Evolutionary conservation across 2,113 vertebrate genomes (phyloP).

Genomic region (Maccullochella peelii): DNA sequence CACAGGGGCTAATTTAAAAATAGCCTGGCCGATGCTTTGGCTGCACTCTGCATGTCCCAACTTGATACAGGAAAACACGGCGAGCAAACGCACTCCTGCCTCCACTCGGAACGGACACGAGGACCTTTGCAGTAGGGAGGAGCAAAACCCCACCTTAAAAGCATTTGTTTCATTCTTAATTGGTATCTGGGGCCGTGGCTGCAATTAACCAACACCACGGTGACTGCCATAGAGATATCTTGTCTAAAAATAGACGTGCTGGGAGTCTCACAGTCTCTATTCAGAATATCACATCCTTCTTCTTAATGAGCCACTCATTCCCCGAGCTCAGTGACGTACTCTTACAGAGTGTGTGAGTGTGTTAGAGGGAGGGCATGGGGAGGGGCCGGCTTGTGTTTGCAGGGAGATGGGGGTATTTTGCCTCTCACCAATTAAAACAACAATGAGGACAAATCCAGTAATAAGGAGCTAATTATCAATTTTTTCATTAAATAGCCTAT

Average conservation of each 20-base stretch:
- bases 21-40: conserved; percentile 78
- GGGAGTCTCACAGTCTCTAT: conserved; percentile 88
- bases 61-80: conserved; percentile 75
- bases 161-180: conserved; percentile 88
- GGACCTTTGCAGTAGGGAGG: conserved; percentile 70
- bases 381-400: conserved; percentile 70
- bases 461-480: conserved; percentile 44
- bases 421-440: conserved; percentile 71
- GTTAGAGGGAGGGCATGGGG: conserved; percentile 66
- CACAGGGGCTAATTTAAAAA: conserved; percentile 82
- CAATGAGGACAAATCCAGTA: conserved; percentile 61
- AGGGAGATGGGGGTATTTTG: conserved; percentile 72
- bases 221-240: conserved; percentile 86
- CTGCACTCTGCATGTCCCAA: conserved; percentile 75
- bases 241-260: conserved; percentile 85
- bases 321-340: conserved; percentile 83
- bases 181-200: conserved; percentile 85
- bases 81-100: conserved; percentile 60
- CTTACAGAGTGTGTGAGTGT: conserved; percentile 72
- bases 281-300: conserved; percentile 89
- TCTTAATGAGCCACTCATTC: conserved; percentile 86
- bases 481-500: conserved; percentile 8
- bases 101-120: conserved; percentile 66
- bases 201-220: conserved; percentile 83
- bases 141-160: conserved; percentile 81